Base-by-base conservation (phyloP, 2,113 vertebrate genomes). In the Scalopus aquaticus region DNA sequence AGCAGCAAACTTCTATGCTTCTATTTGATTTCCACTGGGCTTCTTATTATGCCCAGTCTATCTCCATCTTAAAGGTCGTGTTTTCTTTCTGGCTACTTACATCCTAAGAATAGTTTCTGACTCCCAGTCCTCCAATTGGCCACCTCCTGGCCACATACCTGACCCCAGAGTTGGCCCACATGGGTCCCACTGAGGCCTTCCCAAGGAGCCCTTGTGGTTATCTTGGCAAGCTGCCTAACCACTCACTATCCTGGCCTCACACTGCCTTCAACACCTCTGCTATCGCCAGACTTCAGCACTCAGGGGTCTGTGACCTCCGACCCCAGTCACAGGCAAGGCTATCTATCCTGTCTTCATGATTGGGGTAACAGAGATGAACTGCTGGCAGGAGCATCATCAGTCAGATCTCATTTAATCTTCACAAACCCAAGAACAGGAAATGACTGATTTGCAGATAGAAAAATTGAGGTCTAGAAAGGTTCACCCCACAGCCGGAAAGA, bases 231-330 rank as follows among this genome's bases (percentile, higher is more conserved):
- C 28, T 4, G 0, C 16, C 16, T 10, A 11, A 26, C 9, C 11
- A 1, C 26, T 37, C 7, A 2, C 30, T 28, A 15, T 28, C 26
- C 49, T 39, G 35, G 10, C 30, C 19, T n/a, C 67, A 13, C 3
- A 0, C 9, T 17, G 67, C 35, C 69, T 65, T 6, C 62, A 12
- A 1, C 28, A 35, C 49, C 22, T 2, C 8, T 16, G 10, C 20
- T 56, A 56, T 22, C 54, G 7, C 54, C 54, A 56, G 54, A 2
- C 54, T 56, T 56, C 54, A 56, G 54, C 54, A 56, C 54, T 56
- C 54, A 22, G 19, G 6, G 20, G 5, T 56, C 19, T 56, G 54
- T 44, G 77, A 12, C 73, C n/a, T 65, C 62, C 28, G 24, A 35
- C 35, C 22, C 30, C 24, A 11, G 42, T 35, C n/a, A 44, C 62